Percentiles rank a stretch among this genome's conserved stretches.
Conservation (phyloP, 2,888 invertebrate genomes). For the Parelbella ahira region DNA sequence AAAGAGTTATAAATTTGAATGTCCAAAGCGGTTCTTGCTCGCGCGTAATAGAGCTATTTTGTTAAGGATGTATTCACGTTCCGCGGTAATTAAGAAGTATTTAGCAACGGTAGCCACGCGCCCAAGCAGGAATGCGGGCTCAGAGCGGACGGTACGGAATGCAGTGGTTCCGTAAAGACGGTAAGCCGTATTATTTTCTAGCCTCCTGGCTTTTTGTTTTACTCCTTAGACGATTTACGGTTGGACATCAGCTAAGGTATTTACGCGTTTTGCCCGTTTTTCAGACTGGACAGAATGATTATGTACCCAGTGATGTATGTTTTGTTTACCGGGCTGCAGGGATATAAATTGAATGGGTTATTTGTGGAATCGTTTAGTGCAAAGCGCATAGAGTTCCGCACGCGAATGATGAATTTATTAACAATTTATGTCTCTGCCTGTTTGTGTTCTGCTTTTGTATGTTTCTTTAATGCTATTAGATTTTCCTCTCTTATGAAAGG, state of each 20-base stretch:
- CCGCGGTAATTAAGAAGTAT: conserved; percentile 21
- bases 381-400: no score
- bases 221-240: conserved; percentile 10
- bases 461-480: no score
- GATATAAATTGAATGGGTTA: no score
- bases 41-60: conserved; percentile 19
- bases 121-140: conserved; percentile 8
- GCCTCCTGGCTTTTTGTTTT: conserved; percentile 11
- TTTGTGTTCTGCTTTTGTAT: no score
- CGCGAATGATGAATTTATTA: no score
- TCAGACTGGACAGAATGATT: conserved; percentile 1
- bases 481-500: no score
- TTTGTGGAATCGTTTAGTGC: no score
- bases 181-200: conserved; percentile 16
- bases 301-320: conserved; percentile 1
- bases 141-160: conserved; percentile 7
- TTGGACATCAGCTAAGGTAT: conserved; percentile 11
- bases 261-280: conserved; percentile 5
- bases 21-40: conserved; percentile 1
- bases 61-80: conserved; percentile 8
- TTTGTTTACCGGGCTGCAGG: conserved; percentile 2
- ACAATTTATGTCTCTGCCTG: no score
- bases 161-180: conserved; percentile 19
- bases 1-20: conserved; percentile 9
- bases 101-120: conserved; percentile 24